Base-by-base conservation (phyloP, 2,113 vertebrate genomes). In the Corvus hawaiiensis region DNA sequence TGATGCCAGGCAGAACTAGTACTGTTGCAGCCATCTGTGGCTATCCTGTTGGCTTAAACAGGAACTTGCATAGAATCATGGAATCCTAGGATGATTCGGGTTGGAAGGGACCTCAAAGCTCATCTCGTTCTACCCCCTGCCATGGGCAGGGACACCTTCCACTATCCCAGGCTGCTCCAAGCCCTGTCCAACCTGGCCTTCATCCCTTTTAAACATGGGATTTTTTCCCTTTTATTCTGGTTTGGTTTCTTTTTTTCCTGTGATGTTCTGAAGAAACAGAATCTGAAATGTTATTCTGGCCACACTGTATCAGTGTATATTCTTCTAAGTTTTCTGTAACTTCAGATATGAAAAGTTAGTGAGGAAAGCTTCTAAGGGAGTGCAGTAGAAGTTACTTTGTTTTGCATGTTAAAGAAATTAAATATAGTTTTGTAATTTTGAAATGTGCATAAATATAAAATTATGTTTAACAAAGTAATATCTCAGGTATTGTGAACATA, bases 51-150 rank as follows among this genome's bases (percentile, higher is more conserved):
- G 71, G 12, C 41, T 78, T 81, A 9, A 35, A 24, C 2, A 44
- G 30, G 26, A 54, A 24, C 69, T 73, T 48, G 48, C 21, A 22
- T 27, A 19, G 28, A 61, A 26, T 82, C 20, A 9, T 13, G 14
- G n/a, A 41, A 41, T 83, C 26, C 20, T 18, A 13, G 11, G 39
- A 27, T 69, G 17, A 21, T 55, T 49, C 62, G n/a, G 3, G 21
- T 76, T 89, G 63, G 63, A 83, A 76, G 12, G 7, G 24, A 28
- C 24, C 67, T 83, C 35, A 43, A 35, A 48, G 12, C 11, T 41
- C 30, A 13, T 55, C 26, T 62, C 0, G 0, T 63, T 55, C 21
- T 0, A 3, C 19, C 7, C 14, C 30, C 20, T 46, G 7, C n/a
- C 11, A 5, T 15, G 54, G 10, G 9, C 6, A 7, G 30, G 24